These are phyloP conservation scores for Gonocerus acuteangulatus DNA, from an alignment of 2,888 invertebrate genomes.

Conservation along the genomic window DNA sequence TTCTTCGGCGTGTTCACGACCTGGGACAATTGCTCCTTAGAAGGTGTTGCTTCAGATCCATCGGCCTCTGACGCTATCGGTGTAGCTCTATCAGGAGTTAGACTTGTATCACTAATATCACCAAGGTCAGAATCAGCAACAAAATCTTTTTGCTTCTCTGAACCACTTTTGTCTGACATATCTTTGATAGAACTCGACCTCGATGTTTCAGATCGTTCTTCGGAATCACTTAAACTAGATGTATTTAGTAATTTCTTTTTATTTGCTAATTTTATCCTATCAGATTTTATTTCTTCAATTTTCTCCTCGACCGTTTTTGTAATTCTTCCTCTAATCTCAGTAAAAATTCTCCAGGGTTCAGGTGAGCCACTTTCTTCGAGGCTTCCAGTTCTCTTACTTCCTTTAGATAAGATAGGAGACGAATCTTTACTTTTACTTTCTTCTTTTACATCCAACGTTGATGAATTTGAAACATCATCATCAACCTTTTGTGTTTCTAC, in stretches of 20 bases:
- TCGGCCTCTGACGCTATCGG: conserved; percentile 19
- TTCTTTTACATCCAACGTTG: conserved; percentile 19
- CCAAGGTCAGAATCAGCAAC: conserved; percentile 24
- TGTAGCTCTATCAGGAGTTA: conserved; percentile 26
- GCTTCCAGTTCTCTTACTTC: conserved; percentile 54
- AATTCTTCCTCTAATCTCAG: conserved; percentile 65
- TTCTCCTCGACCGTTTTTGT: conserved; percentile 72
- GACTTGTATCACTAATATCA: conserved; percentile 17
- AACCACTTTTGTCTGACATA: conserved; percentile 3
- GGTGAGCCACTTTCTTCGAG: conserved; percentile 52
- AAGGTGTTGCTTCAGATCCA: conserved; percentile 8
- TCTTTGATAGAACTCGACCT: conserved; percentile 32
- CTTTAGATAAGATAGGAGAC: conserved; percentile 44
- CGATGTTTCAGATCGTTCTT: conserved; percentile 45
- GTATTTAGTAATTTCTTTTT: conserved; percentile 44
- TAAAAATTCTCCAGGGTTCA: conserved; percentile 58
- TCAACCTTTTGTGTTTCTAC: background rate
- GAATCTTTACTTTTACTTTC: conserved; percentile 50
- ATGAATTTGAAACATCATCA: conserved; percentile 10
- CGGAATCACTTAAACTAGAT: conserved; percentile 60
- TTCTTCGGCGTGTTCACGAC: background rate
- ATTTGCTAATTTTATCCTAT: conserved; percentile 43
- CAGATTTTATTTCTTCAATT: conserved; percentile 58
- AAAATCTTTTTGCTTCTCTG: background rate
- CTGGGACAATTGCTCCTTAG: background rate